Base-by-base conservation (phyloP, 2,888 invertebrate species). In the Steromphala cineraria region DNA sequence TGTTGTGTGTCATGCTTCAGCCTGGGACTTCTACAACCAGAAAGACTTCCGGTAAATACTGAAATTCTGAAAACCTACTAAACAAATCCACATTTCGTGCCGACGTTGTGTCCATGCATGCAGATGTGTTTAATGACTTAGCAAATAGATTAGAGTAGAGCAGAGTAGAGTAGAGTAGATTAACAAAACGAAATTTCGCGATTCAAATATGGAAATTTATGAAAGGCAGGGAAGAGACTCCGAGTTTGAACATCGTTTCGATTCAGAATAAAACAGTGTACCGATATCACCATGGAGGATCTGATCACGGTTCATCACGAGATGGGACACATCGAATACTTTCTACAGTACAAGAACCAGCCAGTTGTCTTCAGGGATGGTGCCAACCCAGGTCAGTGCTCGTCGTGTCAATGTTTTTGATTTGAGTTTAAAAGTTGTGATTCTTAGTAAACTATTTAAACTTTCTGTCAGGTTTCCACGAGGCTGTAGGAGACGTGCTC, bases 11-110 rank as follows among this genome's bases (percentile, higher is more conserved):
- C 94, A 95, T 86, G 95, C 96, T 0, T 95, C 95, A 2, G 96
- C 97, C 0, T 97, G 97, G 97, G 97, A 97, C 93, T 97, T 97
- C 93, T 97, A 96, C 91, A 96, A 97, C 90, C 95, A 95, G 88
- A 95, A 96, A 90, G 97, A 98, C 92, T 97, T 97, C 91, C 95
- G 97, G 97, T 96, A 67, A 83, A 77, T 36, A 19, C 2, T 8
- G 13, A 46, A 5, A 10, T 10, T 46, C 46, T 46, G 1, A 5
- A 46, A 46, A n/a, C n/a, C n/a, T n/a, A n/a, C n/a, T n/a, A n/a
- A n/a, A n/a, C n/a, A n/a, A n/a, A n/a, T n/a, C n/a, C n/a, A n/a
- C n/a, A n/a, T n/a, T n/a, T n/a, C n/a, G n/a, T n/a, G n/a, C n/a
- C n/a, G n/a, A n/a, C n/a, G n/a, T n/a, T n/a, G n/a, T n/a, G n/a